Evolutionary conservation across 2,113 vertebrate species (phyloP).

Genomic region (Engraulis encrasicolus): DNA sequence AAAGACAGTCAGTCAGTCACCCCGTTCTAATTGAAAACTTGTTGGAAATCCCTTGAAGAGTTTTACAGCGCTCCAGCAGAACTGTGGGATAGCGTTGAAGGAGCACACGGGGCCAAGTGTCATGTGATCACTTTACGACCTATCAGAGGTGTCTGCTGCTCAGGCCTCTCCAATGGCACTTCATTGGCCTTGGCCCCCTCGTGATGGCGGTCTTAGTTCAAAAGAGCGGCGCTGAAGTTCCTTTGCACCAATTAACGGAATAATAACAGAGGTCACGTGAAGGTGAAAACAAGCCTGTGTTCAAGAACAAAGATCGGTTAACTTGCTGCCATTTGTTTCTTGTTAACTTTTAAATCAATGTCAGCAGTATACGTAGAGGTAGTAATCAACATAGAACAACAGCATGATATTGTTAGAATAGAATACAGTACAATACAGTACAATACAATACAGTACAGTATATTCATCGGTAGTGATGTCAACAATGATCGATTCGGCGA

Average conservation of each 20-base stretch:
- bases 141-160: not conserved
- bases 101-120: not conserved
- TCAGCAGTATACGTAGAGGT: no score
- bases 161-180: not conserved
- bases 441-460: no score
- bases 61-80: not conserved
- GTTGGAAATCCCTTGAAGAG: not conserved
- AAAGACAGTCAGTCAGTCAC: slow-evolving; percentile 6
- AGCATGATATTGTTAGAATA: no score
- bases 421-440: no score
- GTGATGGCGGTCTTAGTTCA: not conserved
- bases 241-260: not conserved
- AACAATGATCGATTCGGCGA: no score
- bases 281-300: no score
- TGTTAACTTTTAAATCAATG: no score
- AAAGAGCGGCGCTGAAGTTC: not conserved
- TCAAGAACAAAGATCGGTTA: no score
- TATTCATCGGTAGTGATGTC: no score
- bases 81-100: not conserved
- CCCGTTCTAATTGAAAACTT: slow-evolving; percentile 14
- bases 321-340: no score
- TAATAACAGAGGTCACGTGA: not conserved
- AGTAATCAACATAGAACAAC: no score
- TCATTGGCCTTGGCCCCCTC: not conserved
- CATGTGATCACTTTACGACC: not conserved